Evolutionary conservation across 2,113 vertebrate species (phyloP), one percentile per base, ranked within the genome.

Genomic region (Tricholaema leucomelas): DNA sequence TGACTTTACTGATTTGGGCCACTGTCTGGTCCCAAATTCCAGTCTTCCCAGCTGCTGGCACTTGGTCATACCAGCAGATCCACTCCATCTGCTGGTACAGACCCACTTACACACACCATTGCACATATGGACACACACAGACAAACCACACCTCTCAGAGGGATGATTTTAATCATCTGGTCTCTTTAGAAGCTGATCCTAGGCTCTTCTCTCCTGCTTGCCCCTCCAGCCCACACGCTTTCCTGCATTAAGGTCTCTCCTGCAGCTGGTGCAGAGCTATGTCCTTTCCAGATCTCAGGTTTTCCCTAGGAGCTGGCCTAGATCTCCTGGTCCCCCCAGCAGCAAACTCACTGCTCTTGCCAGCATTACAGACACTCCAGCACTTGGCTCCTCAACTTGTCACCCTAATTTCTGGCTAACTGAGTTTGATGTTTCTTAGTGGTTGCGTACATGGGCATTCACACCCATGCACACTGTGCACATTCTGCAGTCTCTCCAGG

Each of bases 401-500:
- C 59, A 35, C 17, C 6, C 30, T 33, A 4, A 35, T 23, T 36
- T 6, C 42, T 5, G 8, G 12, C 33, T 78, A 38, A 24, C 17
- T 9, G 36, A 35, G 10, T 31, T 65, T 69, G 35, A 5, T 35
- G 44, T 12, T 72, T 17, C 6, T n/a, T 48, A 15, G 31, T 28
- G 33, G 13, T 71, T 40, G 3, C 13, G 13, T 9, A 19, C 15
- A 1, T 1, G 18, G 46, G 21, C 5, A 1, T 36, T 55, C 64
- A 55, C 27, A 11, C 17, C 11, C 44, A 36, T 4, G 3, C 21
- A 31, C 46, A 23, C 31, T 15, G 1, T 35, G 13, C 19, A 28
- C 0, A 0, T 35, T 60, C 11, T 16, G 7, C 31, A 4, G 17
- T 19, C 20, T 59, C 59, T 50, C 31, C 59, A 13, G n/a, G 27